Evolutionary conservation across 2,113 vertebrate species (phyloP).

Genomic region (Phylloscopus trochilus): DNA sequence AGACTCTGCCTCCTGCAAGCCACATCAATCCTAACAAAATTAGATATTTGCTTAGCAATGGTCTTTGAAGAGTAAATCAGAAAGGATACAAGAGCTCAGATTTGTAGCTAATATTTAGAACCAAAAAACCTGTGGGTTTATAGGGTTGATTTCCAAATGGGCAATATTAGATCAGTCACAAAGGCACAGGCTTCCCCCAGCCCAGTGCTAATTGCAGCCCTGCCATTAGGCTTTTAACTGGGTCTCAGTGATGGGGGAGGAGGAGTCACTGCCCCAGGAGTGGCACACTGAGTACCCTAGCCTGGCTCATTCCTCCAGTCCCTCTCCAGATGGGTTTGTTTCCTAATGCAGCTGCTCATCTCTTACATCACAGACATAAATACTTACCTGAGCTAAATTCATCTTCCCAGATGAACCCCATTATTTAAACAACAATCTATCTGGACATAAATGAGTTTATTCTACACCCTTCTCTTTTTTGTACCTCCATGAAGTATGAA

Average conservation of each 20-base stretch:
- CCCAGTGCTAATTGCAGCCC: background rate
- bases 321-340: background rate
- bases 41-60: background rate
- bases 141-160: background rate
- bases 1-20: background rate
- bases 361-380: background rate
- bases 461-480: background rate
- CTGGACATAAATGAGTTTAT: background rate
- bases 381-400: background rate
- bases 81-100: background rate
- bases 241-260: background rate
- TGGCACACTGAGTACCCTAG: background rate
- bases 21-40: background rate
- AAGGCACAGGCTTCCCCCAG: background rate
- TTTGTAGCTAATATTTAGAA: background rate
- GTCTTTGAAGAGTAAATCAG: background rate
- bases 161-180: background rate
- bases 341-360: fast-evolving
- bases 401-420: background rate
- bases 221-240: background rate
- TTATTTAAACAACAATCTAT: background rate
- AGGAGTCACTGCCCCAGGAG: background rate
- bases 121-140: background rate
- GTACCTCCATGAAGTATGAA: background rate
- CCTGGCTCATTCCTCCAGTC: background rate